phyloP scores from a whole-genome alignment of 37 sponge, comb jelly and placozoan species.

The Oscarella lobularis region DNA sequence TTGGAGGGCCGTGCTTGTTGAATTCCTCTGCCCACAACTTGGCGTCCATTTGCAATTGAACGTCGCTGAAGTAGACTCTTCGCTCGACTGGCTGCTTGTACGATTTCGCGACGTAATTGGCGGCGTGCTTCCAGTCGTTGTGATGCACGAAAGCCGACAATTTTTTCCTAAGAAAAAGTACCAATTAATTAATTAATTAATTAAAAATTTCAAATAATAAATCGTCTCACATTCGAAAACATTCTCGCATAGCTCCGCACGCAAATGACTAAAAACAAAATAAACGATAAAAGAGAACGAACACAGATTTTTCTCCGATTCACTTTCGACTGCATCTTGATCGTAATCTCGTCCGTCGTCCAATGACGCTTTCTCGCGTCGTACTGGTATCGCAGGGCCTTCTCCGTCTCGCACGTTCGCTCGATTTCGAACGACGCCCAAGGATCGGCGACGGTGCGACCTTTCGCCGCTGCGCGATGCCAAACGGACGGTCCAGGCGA shows the following conservation, averaged over 20 bases:
- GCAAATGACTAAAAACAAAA: slow-evolving; percentile 64
- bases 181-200: background rate
- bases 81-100: slow-evolving; percentile 48
- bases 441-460: slow-evolving; percentile 15
- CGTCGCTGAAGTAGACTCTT: slow-evolving; percentile 56
- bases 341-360: slow-evolving; percentile 47
- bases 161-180: slow-evolving; percentile 49
- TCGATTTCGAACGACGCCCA: slow-evolving; percentile 37
- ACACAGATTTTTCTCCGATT: background rate
- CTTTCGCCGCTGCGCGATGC: slow-evolving; percentile 10
- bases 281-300: too few species aligned
- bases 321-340: slow-evolving; percentile 69
- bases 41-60: slow-evolving; percentile 84
- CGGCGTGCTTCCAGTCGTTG: slow-evolving; percentile 61
- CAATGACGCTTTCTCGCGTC: slow-evolving; percentile 38
- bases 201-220: background rate
- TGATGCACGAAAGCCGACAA: slow-evolving; percentile 62
- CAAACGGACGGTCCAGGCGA: slow-evolving; percentile 9
- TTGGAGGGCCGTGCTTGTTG: slow-evolving; percentile 60
- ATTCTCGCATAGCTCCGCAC: slow-evolving; percentile 81
- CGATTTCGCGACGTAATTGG: slow-evolving; percentile 79
- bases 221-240: slow-evolving; percentile 67
- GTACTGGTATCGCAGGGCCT: slow-evolving; percentile 45
- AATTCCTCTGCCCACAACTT: slow-evolving; percentile 82
- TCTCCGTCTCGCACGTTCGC: slow-evolving; percentile 17